Conservation (phyloP, 2,113 vertebrate species). For the Scolopax mira region DNA sequence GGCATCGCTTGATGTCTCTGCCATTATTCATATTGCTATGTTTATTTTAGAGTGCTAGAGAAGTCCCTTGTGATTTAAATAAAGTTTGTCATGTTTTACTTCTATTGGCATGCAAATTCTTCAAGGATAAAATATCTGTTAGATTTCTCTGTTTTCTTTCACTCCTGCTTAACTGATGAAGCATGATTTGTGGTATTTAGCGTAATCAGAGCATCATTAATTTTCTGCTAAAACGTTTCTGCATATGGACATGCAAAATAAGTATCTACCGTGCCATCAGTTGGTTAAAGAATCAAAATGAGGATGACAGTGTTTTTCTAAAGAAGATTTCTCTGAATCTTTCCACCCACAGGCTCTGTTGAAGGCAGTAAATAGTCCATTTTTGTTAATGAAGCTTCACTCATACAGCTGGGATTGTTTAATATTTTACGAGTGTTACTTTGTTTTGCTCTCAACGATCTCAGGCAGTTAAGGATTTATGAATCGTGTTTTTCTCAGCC, state of each 20-base stretch:
- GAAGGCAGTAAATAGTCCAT: conserved; percentile 84
- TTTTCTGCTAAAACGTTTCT: conserved; percentile 58
- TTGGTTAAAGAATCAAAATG: conserved; percentile 74
- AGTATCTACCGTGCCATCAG: conserved; percentile 60
- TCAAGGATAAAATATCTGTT: conserved; percentile 13
- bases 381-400: conserved; percentile 87
- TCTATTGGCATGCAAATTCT: neutral
- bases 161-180: neutral
- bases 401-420: conserved; percentile 87
- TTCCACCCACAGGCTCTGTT: conserved; percentile 78
- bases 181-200: conserved; percentile 42
- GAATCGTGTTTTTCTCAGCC: conserved; percentile 93
- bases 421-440: conserved; percentile 91
- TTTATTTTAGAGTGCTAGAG: conserved; percentile 21
- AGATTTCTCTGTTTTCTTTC: conserved; percentile 27
- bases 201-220: conserved; percentile 48
- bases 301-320: conserved; percentile 69
- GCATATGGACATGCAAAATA: conserved; percentile 45
- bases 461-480: conserved; percentile 98
- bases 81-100: conserved; percentile 58
- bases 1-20: conserved; percentile 1
- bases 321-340: conserved; percentile 76
- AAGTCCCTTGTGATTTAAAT: conserved; percentile 38
- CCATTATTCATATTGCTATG: neutral
- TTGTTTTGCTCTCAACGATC: conserved; percentile 93